Percentiles rank a stretch among this genome's conserved stretches.
Conservation (phyloP, 1,140 invertebrate genomes). For the Aethina tumida region DNA sequence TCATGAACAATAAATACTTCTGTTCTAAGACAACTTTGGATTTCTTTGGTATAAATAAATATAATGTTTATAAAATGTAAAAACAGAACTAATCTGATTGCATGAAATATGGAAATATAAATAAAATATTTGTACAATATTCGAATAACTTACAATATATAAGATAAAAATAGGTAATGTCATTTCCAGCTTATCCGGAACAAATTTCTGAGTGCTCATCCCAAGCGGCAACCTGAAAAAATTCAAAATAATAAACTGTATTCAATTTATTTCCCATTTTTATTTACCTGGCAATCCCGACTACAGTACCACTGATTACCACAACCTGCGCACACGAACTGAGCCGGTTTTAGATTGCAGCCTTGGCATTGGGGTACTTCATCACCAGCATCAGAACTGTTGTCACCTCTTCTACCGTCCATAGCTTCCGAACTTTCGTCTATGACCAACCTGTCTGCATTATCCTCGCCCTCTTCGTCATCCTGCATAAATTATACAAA, state of each 20-base stretch:
- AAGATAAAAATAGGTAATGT: constrained; percentile 8
- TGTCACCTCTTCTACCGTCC: constrained; percentile 35
- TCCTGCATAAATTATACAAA: constrained; percentile 34
- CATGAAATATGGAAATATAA: neutral
- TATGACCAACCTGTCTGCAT: constrained; percentile 46
- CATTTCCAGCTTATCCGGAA: constrained; percentile 46
- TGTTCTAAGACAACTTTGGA: constrained; percentile 11
- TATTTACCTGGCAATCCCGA: constrained; percentile 68
- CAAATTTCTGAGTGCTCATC: constrained; percentile 77
- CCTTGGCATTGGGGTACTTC: constrained; percentile 67
- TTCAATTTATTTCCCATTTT: constrained; percentile 1
- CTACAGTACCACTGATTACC: constrained; percentile 87
- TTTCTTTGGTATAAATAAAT: constrained; percentile 16
- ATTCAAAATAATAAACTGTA: constrained; percentile 7
- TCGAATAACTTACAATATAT: neutral
- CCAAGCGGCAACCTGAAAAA: constrained; percentile 64
- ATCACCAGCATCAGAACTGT: constrained; percentile 33
- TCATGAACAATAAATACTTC: neutral
- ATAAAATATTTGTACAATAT: neutral
- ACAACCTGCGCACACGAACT: constrained; percentile 78
- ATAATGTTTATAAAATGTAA: constrained; percentile 8
- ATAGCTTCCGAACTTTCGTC: constrained; percentile 50
- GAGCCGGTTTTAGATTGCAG: constrained; percentile 63
- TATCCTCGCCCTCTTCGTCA: constrained; percentile 44
- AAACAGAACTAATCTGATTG: constrained; percentile 5